phyloP scores from a whole-genome alignment of 1,140 invertebrate species.

The Probaryconus sp. region DNA sequence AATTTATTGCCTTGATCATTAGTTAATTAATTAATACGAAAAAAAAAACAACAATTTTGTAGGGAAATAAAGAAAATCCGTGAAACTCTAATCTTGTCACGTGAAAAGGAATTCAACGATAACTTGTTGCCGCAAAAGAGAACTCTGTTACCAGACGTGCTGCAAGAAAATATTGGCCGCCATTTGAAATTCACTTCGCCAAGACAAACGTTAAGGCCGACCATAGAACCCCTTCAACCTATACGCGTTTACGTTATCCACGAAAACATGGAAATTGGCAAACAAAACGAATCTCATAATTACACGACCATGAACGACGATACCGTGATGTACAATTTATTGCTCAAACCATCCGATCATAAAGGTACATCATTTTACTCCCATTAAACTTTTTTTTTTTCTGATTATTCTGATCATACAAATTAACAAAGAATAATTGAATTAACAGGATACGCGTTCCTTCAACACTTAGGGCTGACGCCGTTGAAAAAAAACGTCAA shows the following conservation, averaged over 20 bases:
- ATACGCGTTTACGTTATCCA: conserved; percentile 84
- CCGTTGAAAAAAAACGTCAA: conserved; percentile 10
- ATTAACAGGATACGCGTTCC: conserved; percentile 79
- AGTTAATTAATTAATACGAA: too few species aligned
- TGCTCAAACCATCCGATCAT: conserved; percentile 81
- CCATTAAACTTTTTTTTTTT: too few species aligned
- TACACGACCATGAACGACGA: conserved; percentile 83
- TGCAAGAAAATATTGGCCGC: conserved; percentile 80
- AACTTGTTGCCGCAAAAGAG: conserved; percentile 80
- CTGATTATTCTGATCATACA: too few species aligned
- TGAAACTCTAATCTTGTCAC: conserved; percentile 59
- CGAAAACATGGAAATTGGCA: conserved; percentile 86
- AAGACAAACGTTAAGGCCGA: conserved; percentile 57
- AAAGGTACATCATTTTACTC: too few species aligned
- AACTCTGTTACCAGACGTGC: conserved; percentile 81
- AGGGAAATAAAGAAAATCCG: conserved; percentile 72
- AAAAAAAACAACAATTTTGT: conserved; percentile 58
- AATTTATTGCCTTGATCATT: too few species aligned
- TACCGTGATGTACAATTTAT: conserved; percentile 81
- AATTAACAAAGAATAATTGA: too few species aligned
- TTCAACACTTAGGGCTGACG: conserved; percentile 56
- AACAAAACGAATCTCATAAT: conserved; percentile 80
- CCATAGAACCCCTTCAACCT: conserved; percentile 80
- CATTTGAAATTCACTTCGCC: conserved; percentile 77
- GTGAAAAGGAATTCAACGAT: conserved; percentile 71